Percentiles rank a stretch among this genome's conserved stretches.
Conservation (phyloP, 2,113 vertebrate genomes). For the Amphiprion ocellaris region DNA sequence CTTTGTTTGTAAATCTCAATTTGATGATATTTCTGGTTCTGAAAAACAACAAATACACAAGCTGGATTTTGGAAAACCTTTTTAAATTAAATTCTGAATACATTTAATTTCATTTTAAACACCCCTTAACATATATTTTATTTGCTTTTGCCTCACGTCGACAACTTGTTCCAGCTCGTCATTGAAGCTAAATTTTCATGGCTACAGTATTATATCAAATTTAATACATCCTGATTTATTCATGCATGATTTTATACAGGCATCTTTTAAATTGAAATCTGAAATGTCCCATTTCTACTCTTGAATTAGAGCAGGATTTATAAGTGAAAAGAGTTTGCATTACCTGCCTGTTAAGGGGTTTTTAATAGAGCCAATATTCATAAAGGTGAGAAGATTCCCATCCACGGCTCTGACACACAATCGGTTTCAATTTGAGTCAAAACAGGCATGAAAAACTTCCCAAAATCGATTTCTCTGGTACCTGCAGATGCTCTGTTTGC, state of each 20-base stretch:
- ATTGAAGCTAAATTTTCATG: not conserved
- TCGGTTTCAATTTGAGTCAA: constrained; percentile 9
- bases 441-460: not conserved
- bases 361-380: not conserved
- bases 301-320: not conserved
- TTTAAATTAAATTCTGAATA: not conserved
- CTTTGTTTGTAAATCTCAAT: not conserved
- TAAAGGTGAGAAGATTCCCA: not conserved
- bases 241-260: too few species aligned
- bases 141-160: not conserved
- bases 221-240: not conserved
- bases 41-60: not conserved
- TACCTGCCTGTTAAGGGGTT: constrained; percentile 2
- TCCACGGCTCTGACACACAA: not conserved
- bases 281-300: too few species aligned
- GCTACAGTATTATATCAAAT: not conserved
- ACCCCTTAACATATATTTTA: constrained; percentile 7
- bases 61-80: not conserved
- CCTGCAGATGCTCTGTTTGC: constrained; percentile 63
- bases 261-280: too few species aligned
- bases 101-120: not conserved
- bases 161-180: not conserved
- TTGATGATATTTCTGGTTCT: not conserved
- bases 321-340: not conserved
- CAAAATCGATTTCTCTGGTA: constrained; percentile 17